Conservation (phyloP, 2,888 invertebrate genomes). For the Reticulitermes lucifugus region DNA sequence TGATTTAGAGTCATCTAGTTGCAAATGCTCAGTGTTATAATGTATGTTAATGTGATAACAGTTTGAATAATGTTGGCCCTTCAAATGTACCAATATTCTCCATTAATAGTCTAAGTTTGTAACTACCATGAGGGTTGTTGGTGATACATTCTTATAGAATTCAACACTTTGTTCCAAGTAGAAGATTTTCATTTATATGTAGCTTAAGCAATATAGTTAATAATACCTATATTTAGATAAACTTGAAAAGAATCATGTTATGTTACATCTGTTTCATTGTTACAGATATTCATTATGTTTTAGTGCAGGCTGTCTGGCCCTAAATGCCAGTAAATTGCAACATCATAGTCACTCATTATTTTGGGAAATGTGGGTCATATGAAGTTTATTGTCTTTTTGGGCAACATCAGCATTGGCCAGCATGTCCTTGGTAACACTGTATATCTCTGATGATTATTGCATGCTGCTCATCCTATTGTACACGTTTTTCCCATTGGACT, state of each 20-base stretch:
- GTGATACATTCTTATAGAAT: not conserved
- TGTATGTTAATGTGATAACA: not conserved
- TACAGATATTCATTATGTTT: not conserved
- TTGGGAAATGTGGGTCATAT: too few relatives aligned
- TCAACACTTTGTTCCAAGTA: not conserved
- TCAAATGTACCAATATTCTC: not conserved
- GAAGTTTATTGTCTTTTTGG: too few relatives aligned
- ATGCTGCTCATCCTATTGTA: too few relatives aligned
- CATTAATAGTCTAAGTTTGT: not conserved
- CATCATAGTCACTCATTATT: too few relatives aligned
- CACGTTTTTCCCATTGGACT: too few relatives aligned
- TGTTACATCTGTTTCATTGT: not conserved
- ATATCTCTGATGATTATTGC: too few relatives aligned
- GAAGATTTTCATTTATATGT: not conserved
- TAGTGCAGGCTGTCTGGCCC: too few relatives aligned
- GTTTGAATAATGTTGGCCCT: not conserved
- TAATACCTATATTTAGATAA: not conserved
- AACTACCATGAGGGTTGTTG: not conserved
- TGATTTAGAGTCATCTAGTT: not conserved
- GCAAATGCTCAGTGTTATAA: not conserved
- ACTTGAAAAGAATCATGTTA: not conserved
- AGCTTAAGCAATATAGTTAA: not conserved
- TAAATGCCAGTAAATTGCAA: too few relatives aligned
- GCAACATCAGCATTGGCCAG: too few relatives aligned
- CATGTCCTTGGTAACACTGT: too few relatives aligned